A percentile compares a stretch with the other conserved stretches of the same genome.
These are phyloP conservation scores for Andrena praecox DNA, from an alignment of 2,888 invertebrate species.

Conservation along the genomic window DNA sequence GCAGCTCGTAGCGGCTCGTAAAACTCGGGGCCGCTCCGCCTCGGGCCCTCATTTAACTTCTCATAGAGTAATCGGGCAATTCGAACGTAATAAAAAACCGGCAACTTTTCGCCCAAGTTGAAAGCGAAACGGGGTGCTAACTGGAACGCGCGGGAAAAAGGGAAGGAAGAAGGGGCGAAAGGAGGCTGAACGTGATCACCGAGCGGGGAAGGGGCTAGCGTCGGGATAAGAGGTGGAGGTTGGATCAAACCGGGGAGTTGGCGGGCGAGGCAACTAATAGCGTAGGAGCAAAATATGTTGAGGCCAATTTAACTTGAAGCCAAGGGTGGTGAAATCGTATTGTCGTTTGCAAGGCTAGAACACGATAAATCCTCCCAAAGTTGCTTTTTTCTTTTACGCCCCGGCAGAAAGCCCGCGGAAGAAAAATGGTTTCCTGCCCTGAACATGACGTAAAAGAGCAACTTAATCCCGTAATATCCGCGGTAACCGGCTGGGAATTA, in stretches of 20 bases:
- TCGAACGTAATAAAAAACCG: slow-evolving; percentile 65
- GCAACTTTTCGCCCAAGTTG: slow-evolving; percentile 15
- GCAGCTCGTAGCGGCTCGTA: neutral
- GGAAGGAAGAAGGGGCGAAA: neutral
- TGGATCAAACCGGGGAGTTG: neutral
- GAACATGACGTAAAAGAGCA: slow-evolving; percentile 52
- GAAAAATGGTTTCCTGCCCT: slow-evolving; percentile 49
- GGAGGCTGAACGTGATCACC: slow-evolving; percentile 1
- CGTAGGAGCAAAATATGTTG: slow-evolving; percentile 35
- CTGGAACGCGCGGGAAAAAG: slow-evolving; percentile 3
- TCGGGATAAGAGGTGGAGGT: neutral
- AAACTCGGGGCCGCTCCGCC: slow-evolving; percentile 34
- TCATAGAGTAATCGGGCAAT: slow-evolving; percentile 59
- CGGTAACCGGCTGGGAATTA: slow-evolving; percentile 32
- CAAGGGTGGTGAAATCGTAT: slow-evolving; percentile 36
- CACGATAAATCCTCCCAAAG: slow-evolving; percentile 60
- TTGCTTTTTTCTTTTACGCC: slow-evolving; percentile 17
- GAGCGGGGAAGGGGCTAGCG: neutral
- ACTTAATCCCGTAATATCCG: slow-evolving; percentile 58
- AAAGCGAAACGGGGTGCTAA: slow-evolving; percentile 31
- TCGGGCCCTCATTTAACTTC: slow-evolving; percentile 66
- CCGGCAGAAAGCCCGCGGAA: neutral
- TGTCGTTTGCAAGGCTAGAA: slow-evolving; percentile 48
- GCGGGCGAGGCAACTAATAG: neutral
- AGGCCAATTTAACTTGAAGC: slow-evolving; percentile 51